phyloP scores from a whole-genome alignment of 1,140 invertebrate species.

The Papilio polyxenes region DNA sequence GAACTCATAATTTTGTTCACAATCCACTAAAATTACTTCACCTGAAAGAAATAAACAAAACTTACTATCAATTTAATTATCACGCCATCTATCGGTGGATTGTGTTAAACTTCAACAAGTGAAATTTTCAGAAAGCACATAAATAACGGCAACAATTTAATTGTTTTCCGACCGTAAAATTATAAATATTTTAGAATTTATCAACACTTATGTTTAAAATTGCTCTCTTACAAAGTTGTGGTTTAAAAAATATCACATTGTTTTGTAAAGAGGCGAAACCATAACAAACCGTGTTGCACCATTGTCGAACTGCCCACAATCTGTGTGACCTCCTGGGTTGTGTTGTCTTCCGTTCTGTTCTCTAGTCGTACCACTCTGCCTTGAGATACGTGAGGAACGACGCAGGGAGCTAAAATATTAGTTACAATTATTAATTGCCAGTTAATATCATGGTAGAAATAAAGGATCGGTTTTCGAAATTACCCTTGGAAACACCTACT shows the following conservation, averaged over 20 bases:
- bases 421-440: background rate
- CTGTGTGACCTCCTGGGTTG: slow-evolving; percentile 80
- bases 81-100: background rate
- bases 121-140: too few species aligned
- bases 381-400: slow-evolving; percentile 92
- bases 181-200: too few species aligned
- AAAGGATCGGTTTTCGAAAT: too few species aligned
- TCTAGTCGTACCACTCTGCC: slow-evolving; percentile 85
- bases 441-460: too few species aligned
- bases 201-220: too few species aligned
- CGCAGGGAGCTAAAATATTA: slow-evolving; percentile 89
- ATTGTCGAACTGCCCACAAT: slow-evolving; percentile 82
- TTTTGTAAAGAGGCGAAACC: background rate
- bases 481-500: too few species aligned
- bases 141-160: too few species aligned
- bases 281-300: slow-evolving; percentile 87
- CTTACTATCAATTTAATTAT: slow-evolving; percentile 18
- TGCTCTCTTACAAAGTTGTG: too few species aligned
- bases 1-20: slow-evolving; percentile 94
- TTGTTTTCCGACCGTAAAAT: too few species aligned
- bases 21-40: slow-evolving; percentile 90
- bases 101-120: background rate
- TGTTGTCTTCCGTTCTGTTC: slow-evolving; percentile 79
- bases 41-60: slow-evolving; percentile 73
- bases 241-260: too few species aligned